Evolutionary conservation across 1,140 invertebrate species (phyloP).

Genomic region (Aricia agestis): DNA sequence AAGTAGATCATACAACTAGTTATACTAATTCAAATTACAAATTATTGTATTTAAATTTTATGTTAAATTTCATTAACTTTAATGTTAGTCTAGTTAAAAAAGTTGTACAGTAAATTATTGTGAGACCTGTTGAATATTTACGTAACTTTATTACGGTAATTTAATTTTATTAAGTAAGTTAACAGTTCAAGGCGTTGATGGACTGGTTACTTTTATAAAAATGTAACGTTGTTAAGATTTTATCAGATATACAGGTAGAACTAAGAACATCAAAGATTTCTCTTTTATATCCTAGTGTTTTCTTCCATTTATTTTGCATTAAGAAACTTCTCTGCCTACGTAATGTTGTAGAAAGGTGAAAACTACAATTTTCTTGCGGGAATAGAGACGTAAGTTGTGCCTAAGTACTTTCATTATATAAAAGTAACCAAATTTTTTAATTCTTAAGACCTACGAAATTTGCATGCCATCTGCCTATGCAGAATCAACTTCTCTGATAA

Average conservation of each 20-base stretch:
- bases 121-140: neutral
- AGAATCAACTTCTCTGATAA: no score
- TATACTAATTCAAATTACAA: constrained; percentile 6
- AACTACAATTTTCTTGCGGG: neutral
- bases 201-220: neutral
- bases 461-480: no score
- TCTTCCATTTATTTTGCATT: neutral
- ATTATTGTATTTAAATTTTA: constrained; percentile 15
- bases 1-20: constrained; percentile 9
- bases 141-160: neutral
- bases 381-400: no score
- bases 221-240: neutral
- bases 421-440: no score
- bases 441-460: no score
- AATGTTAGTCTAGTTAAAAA: neutral
- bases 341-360: neutral
- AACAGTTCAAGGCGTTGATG: neutral
- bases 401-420: no score
- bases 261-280: neutral
- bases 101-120: neutral
- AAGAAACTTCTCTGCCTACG: neutral
- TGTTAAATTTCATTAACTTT: neutral
- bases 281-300: neutral
- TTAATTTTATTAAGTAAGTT: neutral
- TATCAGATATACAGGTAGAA: neutral